A percentile compares a stretch with the other conserved stretches of the same genome.
Conservation (phyloP, 2,797 vertebrate species). For the Mionectes olivaceus region DNA sequence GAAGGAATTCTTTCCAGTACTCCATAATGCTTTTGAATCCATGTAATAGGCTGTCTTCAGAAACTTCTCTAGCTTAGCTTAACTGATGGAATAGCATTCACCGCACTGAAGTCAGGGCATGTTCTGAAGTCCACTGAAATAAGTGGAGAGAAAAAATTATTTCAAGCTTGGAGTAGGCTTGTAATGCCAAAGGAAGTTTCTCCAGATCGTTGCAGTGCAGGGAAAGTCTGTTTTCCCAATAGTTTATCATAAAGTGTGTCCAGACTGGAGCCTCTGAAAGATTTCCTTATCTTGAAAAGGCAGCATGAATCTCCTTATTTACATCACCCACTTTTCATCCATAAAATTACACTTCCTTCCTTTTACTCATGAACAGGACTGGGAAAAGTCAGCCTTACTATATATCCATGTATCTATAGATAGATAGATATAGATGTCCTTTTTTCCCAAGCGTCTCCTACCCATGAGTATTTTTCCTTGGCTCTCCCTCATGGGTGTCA, state of each 20-base stretch:
- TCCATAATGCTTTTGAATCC: background rate
- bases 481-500: conserved; percentile 24
- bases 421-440: background rate
- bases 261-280: conserved; percentile 55
- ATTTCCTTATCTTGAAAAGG: conserved; percentile 56
- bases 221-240: conserved; percentile 40
- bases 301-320: conserved; percentile 39
- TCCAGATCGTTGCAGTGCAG: background rate
- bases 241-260: conserved; percentile 30
- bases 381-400: conserved; percentile 5
- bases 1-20: background rate
- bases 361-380: conserved; percentile 27
- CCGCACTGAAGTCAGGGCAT: background rate
- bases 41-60: background rate
- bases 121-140: background rate
- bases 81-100: background rate
- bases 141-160: background rate
- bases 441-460: conserved; percentile 27
- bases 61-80: background rate
- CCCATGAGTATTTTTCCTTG: conserved; percentile 29
- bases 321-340: conserved; percentile 34
- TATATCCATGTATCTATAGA: conserved; percentile 18
- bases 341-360: conserved; percentile 51
- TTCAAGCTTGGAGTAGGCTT: background rate
- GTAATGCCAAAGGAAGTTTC: conserved; percentile 18